A percentile compares a stretch with the other conserved stretches of the same genome.
Evolutionary conservation across 2,113 vertebrate species (phyloP).

Genomic region (Sinocyclocheilus rhinocerous): DNA sequence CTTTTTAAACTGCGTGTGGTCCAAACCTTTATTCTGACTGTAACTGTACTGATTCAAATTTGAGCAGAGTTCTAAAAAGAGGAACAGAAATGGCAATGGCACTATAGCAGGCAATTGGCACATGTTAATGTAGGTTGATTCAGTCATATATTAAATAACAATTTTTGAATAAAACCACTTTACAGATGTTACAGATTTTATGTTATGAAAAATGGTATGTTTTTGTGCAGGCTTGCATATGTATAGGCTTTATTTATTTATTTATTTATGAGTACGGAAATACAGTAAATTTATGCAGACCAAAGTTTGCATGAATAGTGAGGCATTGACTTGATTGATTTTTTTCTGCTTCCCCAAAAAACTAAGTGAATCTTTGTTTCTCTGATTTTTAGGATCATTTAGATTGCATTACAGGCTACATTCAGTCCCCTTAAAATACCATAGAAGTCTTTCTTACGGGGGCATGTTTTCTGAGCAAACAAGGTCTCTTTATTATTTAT

Average conservation of each 20-base stretch:
- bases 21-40: constrained; percentile 22
- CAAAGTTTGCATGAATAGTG: neutral
- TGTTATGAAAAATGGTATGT: neutral
- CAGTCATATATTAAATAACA: too few relatives aligned
- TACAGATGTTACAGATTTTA: neutral
- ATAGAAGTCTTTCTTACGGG: constrained; percentile 54
- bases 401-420: neutral
- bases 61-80: neutral
- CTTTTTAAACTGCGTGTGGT: constrained; percentile 42
- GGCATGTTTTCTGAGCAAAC: constrained; percentile 84
- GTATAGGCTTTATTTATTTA: too few relatives aligned
- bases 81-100: neutral
- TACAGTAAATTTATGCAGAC: neutral
- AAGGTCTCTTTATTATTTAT: constrained; percentile 81
- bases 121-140: neutral
- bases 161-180: neutral
- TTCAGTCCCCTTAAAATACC: constrained; percentile 70
- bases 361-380: constrained; percentile 34
- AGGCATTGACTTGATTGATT: constrained; percentile 9
- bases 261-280: neutral
- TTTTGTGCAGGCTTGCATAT: neutral
- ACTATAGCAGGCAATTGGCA: neutral
- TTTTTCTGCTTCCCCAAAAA: constrained; percentile 39
- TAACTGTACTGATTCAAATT: neutral
- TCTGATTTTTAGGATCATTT: constrained; percentile 38